Conservation (phyloP, 2,888 invertebrate species). For the Eugnorisma glareosa region DNA sequence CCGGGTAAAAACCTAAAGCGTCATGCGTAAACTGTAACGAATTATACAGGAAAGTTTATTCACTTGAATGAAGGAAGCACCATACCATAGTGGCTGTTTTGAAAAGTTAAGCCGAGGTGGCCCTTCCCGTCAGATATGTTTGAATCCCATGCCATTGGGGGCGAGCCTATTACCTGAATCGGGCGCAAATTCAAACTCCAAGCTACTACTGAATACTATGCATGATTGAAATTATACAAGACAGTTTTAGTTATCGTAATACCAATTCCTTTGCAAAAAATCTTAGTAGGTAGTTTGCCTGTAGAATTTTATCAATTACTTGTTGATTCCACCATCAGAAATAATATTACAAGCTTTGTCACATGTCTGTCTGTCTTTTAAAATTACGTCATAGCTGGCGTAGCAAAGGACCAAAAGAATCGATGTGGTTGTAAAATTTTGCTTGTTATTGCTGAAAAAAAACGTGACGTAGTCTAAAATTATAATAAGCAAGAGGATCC, state of each 20-base stretch:
- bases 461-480: background rate
- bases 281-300: background rate
- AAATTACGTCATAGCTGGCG: background rate
- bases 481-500: background rate
- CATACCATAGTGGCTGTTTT: too few species aligned
- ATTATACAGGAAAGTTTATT: too few species aligned
- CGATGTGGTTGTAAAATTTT: background rate
- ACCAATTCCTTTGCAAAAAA: background rate
- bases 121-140: too few species aligned
- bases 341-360: background rate
- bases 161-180: too few species aligned
- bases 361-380: background rate
- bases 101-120: too few species aligned
- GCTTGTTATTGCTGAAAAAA: background rate
- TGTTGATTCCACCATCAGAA: background rate
- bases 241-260: too few species aligned
- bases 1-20: conserved; percentile 14
- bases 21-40: background rate
- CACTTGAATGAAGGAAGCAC: too few species aligned
- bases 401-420: background rate
- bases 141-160: too few species aligned
- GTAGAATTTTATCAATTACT: background rate
- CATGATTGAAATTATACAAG: too few species aligned
- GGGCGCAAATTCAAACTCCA: too few species aligned
- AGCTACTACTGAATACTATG: too few species aligned